Evolutionary conservation across 2,113 vertebrate species (phyloP).

Genomic region (Elaphurus davidianus): DNA sequence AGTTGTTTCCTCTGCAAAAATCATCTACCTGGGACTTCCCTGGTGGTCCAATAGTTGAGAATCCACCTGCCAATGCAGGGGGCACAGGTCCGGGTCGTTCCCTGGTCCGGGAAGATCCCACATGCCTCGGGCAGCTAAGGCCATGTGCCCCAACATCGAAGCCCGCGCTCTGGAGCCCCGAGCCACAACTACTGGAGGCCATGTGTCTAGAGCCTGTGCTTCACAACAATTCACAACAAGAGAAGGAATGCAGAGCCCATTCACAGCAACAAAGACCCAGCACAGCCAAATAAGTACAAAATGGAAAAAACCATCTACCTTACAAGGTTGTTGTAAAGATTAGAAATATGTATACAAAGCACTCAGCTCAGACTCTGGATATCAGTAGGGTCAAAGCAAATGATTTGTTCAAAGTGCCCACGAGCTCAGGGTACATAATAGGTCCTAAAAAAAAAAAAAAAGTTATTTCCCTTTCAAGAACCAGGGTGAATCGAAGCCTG

Average conservation of each 20-base stretch:
- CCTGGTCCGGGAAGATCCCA: neutral
- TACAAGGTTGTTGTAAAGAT: neutral
- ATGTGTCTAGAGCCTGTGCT: neutral
- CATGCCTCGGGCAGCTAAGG: accelerated
- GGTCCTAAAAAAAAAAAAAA: neutral
- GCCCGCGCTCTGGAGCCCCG: neutral
- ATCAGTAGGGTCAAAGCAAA: neutral
- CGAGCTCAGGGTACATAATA: neutral
- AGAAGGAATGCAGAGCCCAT: neutral
- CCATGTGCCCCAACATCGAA: neutral
- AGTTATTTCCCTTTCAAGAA: neutral
- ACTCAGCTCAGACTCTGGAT: neutral
- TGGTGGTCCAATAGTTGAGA: accelerated
- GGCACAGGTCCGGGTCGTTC: neutral
- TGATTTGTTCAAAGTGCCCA: neutral
- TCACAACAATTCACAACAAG: neutral
- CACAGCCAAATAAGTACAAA: neutral
- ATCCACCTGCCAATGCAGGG: neutral
- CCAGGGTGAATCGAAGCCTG: neutral
- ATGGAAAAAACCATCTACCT: neutral
- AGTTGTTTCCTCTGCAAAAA: neutral
- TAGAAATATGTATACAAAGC: neutral
- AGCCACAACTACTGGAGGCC: neutral
- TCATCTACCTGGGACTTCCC: neutral
- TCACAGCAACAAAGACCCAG: neutral